Base-by-base conservation (phyloP, 2,113 vertebrate species). In the Anthoscopus minutus region DNA sequence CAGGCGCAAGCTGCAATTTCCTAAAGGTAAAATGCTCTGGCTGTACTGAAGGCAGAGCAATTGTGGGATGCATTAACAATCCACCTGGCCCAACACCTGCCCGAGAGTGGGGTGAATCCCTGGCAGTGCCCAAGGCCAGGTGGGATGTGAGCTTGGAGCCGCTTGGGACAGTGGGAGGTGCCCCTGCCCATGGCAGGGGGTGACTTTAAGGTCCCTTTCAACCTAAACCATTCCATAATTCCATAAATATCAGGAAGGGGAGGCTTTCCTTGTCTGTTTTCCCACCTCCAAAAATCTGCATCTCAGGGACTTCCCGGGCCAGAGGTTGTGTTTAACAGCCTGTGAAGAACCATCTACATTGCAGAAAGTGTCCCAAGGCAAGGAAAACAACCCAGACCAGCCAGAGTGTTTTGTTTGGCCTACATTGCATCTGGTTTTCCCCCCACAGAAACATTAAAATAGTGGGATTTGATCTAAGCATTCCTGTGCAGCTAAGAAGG, bases 311-410 rank as follows among this genome's bases (percentile, higher is more conserved):
- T 40, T 88, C 50, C 81, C 0, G 1, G 83, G 82, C 25, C 92
- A 83, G 62, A 62, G 94, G 71, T 40, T 73, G 50, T 65, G 71
- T 82, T 95, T 94, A 66, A 92, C 88, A 62, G 62, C 50, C 86
- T 90, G 86, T 54, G 72, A 88, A 95, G 86, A 60, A n/a, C 51
- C 62, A 28, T 50, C 30, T 7, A 47, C 47, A 3, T 0, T 33
- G 22, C 81, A 93, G 14, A 65, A 69, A 78, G 70, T 70, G 67
- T 76, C 85, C 30, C 0, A 80, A 67, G 86, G 81, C 79, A 71
- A 71, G 47, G 71, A 85, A 92, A 93, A 71, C 50, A 81, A 44
- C 20, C 20, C 14, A 66, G 37, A 17, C 6, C 40, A 74, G 77
- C 42, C 81, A 84, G 84, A 56, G 62, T 64, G 92, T 93, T 91